Percentiles rank a stretch among this genome's conserved stretches.
phyloP scores from a whole-genome alignment of 2,113 vertebrate genomes.

The Nothocercus nigrocapillus region DNA sequence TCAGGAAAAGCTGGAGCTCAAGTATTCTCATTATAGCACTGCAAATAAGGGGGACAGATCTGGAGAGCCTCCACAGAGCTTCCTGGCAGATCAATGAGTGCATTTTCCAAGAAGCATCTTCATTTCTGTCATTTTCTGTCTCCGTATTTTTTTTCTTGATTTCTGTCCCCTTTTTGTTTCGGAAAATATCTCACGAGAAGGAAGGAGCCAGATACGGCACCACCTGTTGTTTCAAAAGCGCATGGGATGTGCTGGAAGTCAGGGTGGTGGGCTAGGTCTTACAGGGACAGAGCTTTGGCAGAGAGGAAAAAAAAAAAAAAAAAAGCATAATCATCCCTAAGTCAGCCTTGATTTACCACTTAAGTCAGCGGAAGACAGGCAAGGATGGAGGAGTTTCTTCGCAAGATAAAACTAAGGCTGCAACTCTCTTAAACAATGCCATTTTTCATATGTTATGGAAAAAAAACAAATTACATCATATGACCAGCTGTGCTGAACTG shows the following conservation, averaged over 20 bases:
- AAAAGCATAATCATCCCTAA: neutral
- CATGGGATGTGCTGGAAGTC: neutral
- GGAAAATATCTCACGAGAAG: neutral
- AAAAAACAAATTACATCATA: neutral
- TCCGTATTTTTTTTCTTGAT: neutral
- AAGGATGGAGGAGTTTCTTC: neutral
- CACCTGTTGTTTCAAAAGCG: neutral
- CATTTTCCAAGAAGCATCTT: neutral
- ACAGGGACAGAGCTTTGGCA: neutral
- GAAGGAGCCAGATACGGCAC: neutral
- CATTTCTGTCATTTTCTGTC: neutral
- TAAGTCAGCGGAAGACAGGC: neutral
- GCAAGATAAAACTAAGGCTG: neutral
- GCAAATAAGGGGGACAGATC: neutral
- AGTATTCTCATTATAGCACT: rapidly evolving
- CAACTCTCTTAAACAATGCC: neutral
- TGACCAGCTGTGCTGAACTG: neutral
- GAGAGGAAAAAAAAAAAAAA: neutral
- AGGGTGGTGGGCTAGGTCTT: neutral
- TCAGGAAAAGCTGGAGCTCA: neutral
- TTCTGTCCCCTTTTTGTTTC: neutral
- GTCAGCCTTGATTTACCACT: neutral
- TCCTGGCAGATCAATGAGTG: neutral
- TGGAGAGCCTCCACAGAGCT: neutral
- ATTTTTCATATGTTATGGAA: neutral